Evolutionary conservation across 2,113 vertebrate species (phyloP), one percentile per base, ranked within the genome.

Genomic region (Rhynchomys soricoides): DNA sequence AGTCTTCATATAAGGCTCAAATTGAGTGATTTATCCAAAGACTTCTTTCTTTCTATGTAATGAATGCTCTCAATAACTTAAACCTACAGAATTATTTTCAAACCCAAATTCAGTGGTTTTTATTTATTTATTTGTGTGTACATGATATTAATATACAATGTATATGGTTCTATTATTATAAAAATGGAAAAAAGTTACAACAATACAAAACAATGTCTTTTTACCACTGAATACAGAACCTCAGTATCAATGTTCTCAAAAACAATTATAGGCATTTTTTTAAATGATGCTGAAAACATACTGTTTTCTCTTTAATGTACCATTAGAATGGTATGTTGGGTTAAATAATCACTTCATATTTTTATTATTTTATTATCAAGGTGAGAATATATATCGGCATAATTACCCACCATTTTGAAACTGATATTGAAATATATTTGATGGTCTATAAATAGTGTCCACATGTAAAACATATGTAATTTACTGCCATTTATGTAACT

Each of bases 371-470:
- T 71, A 64, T 87, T 79, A 26, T 31, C 3, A 93, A 83, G 48
- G 55, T 2, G 82, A 43, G 0, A 7, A 82, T 77, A 11, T 64
- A 55, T 37, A 37, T 70, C 86, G 82, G 29, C 59, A 50, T 68
- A 79, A 87, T 17, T 37, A 59, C 3, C 12, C 26, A 45, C 81
- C 79, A 21, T 82, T 82, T 83, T 21, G 15, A 88, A 86, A 78
- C 9, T 86, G 22, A 90, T 86, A 62, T 6, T 86, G 45, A 87
- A 93, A 95, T 91, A 81, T 93, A 96, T 75, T 81, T 91, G 5
- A 90, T 92, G 2, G 43, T n/a, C 10, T 45, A 45, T 5, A 94
- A 57, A 16, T 9, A 93, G 8, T 94, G 16, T 85, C 22, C 48
- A 55, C 31, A 88, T 59, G 1, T 86, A 85, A 93, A 89, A 73